Base-by-base conservation (phyloP, 2,888 invertebrate species). In the Ectemnius cavifrons region DNA sequence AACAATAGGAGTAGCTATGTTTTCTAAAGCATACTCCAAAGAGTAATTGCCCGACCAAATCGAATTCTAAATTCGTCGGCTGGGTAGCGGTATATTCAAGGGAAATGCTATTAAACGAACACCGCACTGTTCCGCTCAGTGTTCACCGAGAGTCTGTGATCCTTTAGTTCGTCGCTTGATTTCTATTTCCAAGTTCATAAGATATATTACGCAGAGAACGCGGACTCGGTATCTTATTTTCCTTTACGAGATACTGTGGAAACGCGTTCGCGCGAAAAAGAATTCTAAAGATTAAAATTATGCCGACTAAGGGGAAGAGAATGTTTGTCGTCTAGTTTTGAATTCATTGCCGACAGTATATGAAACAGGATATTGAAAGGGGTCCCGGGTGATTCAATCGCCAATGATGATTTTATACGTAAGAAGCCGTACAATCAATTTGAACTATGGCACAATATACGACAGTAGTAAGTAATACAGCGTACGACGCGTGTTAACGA, bases 371-470 rank as follows among this genome's bases (percentile, higher is more conserved):
- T 23, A 23, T 23, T 23, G 37, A 37, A 37, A 11, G 37, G 11
- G 37, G 37, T 11, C 8, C 8, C 37, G 37, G 37, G 8, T 11
- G 8, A 37, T 37, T 37, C 8, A 37, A 37, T 37, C 37, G 37
- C 37, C 37, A 72, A 66, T 60, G 16, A 73, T 73, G 72, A 62
- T 73, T 82, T 76, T 67, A 64, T 73, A 73, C 28, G 16, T 14
- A 52, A 74, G 67, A 6, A 71, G 70, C 63, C 71, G 46, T 67
- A 71, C 68, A 69, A 72, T 79, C 68, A 75, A 74, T 76, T 76
- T 78, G 67, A 82, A 75, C 73, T 77, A 66, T 76, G 77, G 72
- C 69, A 77, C 71, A 80, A 70, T 61, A 63, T 52, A 52, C n/a
- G 52, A 77, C 69, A 14, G 46, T 70, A 58, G 16, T 11, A 65